Evolutionary conservation across 2,113 vertebrate genomes (phyloP).

Genomic region (western clawed frog (Xenopus tropicalis)): UCB_Xtro_10.0 CM004446.2:139341001-139341500

Average conservation of each 20-base stretch:
- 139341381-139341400: constrained; percentile 7
- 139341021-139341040: too few species aligned
- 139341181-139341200: not conserved
- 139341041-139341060: too few species aligned
- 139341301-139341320: constrained; percentile 59
- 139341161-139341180: not conserved
- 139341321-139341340: constrained; percentile 43
- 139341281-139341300: constrained; percentile 50
- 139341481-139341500: constrained; percentile 49
- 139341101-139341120: not conserved
- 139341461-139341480: constrained; percentile 41
- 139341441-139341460: constrained; percentile 29
- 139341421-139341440: constrained; percentile 38
- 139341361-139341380: not conserved
- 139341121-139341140: not conserved
- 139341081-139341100: not conserved
- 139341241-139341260: constrained; percentile 47
- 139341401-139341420: constrained; percentile 23
- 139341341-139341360: constrained; percentile 27
- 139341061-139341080: too few species aligned
- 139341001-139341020: too few species aligned
- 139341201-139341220: not conserved
- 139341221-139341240: not conserved
- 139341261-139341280: constrained; percentile 35
- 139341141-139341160: not conserved